These are phyloP conservation scores for Oscarella lobularis DNA, from an alignment of 37 sponge, comb jelly and placozoan genomes.

Conservation along the genomic window DNA sequence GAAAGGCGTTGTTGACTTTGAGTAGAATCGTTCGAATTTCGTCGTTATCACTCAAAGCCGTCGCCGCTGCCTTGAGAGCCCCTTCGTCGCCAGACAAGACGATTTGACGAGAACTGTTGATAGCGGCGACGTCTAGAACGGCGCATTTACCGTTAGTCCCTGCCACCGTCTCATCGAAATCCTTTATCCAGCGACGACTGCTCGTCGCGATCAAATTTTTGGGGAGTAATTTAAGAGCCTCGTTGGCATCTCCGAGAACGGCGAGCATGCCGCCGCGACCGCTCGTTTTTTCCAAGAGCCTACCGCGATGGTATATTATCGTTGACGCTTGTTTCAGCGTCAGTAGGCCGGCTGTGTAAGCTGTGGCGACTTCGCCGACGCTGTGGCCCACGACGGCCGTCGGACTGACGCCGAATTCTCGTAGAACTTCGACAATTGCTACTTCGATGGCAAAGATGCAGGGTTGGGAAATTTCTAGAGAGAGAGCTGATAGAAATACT, in stretches of 20 bases:
- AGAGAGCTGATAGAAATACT: no score
- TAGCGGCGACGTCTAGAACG: neutral
- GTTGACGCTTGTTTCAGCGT: constrained; percentile 17
- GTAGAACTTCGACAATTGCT: constrained; percentile 21
- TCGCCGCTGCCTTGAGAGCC: neutral
- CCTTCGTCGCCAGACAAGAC: neutral
- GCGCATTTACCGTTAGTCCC: neutral
- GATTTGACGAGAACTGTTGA: neutral
- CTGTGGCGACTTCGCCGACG: constrained; percentile 25
- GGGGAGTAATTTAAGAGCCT: constrained; percentile 7
- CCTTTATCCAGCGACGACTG: no score
- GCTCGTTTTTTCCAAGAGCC: neutral
- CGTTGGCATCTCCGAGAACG: constrained; percentile 20
- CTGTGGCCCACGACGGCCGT: constrained; percentile 34
- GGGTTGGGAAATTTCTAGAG: neutral
- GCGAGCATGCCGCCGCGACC: constrained; percentile 33
- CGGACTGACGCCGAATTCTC: constrained; percentile 21
- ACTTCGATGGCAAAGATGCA: constrained; percentile 12
- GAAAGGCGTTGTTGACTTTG: neutral
- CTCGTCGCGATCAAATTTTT: no score
- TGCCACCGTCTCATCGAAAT: neutral
- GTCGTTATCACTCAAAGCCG: neutral
- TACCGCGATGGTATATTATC: constrained; percentile 24
- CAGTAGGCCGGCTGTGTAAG: constrained; percentile 24
- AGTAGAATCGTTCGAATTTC: neutral